Conservation (phyloP, 1,140 invertebrate genomes). For the Whitmania pigra region DNA sequence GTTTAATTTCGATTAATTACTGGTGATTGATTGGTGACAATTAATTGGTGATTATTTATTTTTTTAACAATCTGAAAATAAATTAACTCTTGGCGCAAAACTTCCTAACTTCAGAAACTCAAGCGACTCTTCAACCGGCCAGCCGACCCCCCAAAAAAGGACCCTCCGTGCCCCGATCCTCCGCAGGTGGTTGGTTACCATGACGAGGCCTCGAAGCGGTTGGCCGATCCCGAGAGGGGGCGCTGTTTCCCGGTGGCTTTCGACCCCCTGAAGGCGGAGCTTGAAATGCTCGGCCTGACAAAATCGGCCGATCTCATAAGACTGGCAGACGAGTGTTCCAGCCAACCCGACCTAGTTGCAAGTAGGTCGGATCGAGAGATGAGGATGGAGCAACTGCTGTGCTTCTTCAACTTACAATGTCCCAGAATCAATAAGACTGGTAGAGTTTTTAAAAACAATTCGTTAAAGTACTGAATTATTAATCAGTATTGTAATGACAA, state of each 20-base stretch:
- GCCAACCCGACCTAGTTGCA: background rate
- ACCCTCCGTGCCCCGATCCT: background rate
- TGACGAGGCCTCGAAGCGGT: background rate
- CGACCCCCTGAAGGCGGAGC: conserved; percentile 5
- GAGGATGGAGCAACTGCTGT: background rate
- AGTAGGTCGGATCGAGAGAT: background rate
- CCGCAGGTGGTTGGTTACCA: background rate
- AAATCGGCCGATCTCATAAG: background rate
- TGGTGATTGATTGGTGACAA: background rate
- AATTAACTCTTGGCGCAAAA: background rate
- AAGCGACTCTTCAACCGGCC: background rate
- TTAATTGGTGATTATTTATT: background rate
- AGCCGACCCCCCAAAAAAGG: background rate
- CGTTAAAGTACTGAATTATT: no score
- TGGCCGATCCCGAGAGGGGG: background rate
- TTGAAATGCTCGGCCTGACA: background rate
- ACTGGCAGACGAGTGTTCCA: background rate
- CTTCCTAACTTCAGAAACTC: conserved; percentile 4
- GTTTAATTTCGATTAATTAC: no score
- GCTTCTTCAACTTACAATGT: background rate
- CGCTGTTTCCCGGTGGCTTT: background rate
- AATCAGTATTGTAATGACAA: no score
- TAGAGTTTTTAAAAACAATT: background rate
- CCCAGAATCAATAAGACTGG: background rate
- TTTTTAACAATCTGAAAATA: background rate